phyloP scores from a whole-genome alignment of 2,113 vertebrate species.

The Hippopotamus amphibius region DNA sequence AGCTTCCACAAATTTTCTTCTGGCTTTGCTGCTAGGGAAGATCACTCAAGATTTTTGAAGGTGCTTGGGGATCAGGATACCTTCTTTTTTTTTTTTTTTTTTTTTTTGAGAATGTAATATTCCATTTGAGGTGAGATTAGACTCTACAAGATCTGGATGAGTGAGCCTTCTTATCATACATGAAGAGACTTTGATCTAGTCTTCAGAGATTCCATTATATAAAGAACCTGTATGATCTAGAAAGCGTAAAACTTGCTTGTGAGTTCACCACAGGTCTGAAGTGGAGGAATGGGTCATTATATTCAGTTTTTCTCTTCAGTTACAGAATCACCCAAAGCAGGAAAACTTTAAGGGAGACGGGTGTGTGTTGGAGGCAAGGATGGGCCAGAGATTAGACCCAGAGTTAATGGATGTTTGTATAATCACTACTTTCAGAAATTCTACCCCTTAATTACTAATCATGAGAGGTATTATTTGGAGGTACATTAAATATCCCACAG shows the following conservation, averaged over 20 bases:
- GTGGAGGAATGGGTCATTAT: background rate
- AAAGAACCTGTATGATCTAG: background rate
- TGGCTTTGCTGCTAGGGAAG: background rate
- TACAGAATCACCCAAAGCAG: background rate
- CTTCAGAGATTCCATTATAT: background rate
- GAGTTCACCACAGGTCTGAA: too few species aligned
- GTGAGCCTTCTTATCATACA: background rate
- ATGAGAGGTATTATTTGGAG: background rate
- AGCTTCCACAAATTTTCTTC: background rate
- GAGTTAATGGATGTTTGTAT: background rate
- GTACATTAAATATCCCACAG: background rate
- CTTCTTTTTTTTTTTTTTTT: too few species aligned
- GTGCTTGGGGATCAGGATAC: background rate
- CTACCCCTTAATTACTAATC: background rate
- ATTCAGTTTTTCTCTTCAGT: background rate
- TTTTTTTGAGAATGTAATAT: background rate
- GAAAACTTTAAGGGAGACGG: background rate
- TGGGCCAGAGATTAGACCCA: background rate
- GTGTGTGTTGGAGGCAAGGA: too few species aligned
- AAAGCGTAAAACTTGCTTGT: background rate
- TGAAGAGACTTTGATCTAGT: background rate
- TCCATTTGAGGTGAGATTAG: background rate
- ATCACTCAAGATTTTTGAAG: background rate
- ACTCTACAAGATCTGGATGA: background rate
- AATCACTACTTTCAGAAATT: background rate